These are phyloP conservation scores for Ophonus ardosiacus DNA, from an alignment of 2,888 invertebrate genomes.

Conservation along the genomic window DNA sequence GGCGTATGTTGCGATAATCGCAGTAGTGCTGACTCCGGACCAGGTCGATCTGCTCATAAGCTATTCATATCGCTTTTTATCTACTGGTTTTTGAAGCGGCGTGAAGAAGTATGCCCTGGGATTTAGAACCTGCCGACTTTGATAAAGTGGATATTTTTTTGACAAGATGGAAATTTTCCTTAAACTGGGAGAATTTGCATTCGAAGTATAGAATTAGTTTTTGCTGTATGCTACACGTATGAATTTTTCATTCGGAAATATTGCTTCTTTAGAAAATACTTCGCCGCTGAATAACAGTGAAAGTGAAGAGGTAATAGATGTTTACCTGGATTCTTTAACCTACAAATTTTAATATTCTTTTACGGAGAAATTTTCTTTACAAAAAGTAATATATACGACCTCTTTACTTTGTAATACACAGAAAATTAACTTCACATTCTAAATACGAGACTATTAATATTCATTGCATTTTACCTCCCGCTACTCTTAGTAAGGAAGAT, in stretches of 20 bases:
- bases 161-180: slow-evolving; percentile 60
- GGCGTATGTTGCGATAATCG: slow-evolving; percentile 36
- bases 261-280: slow-evolving; percentile 33
- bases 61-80: slow-evolving; percentile 64
- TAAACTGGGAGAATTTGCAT: slow-evolving; percentile 63
- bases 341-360: neutral
- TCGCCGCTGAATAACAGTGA: neutral
- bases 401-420: neutral
- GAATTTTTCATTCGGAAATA: slow-evolving; percentile 60
- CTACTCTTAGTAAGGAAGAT: too few species aligned
- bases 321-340: slow-evolving; percentile 4
- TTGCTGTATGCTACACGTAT: slow-evolving; percentile 49
- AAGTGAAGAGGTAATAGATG: slow-evolving; percentile 3
- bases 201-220: slow-evolving; percentile 60
- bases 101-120: slow-evolving; percentile 57
- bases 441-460: neutral
- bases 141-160: slow-evolving; percentile 64
- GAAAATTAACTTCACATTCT: neutral
- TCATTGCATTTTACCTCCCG: too few species aligned
- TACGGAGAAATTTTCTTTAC: neutral
- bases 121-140: slow-evolving; percentile 63
- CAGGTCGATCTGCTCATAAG: slow-evolving; percentile 58
- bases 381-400: neutral
- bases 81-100: slow-evolving; percentile 62
- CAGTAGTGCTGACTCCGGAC: slow-evolving; percentile 12